Evolutionary conservation across 2,888 invertebrate species (phyloP), one percentile per base, ranked within the genome.

Genomic region (Sarcophaga caerulescens): DNA sequence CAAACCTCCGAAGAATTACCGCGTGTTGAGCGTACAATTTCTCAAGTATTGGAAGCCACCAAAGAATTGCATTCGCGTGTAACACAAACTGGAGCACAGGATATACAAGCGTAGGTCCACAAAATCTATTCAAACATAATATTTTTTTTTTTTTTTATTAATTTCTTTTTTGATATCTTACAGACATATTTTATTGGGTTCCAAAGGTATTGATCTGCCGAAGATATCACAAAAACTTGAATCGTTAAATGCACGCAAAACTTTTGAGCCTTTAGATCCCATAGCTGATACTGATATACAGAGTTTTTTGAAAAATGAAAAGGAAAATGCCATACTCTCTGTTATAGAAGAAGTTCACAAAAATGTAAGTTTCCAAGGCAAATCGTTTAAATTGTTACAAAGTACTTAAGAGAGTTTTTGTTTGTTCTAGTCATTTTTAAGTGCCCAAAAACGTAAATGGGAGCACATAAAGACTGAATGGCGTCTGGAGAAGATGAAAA

Each of bases 141-240:
- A 23, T 60, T n/a, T 69, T 62, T n/a, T n/a, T n/a, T n/a, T n/a
- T 60, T n/a, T 69, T 83, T 57, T 23, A 17, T 60, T 23, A 6
- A 59, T n/a, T 45, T 19, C 0, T 60, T 45, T 4, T 14, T 52
- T 78, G 10, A 2, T 14, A 2, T 5, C 44, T 90, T 93, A 14
- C 92, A 98, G 98, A 0, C 97, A 98, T 89, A 95, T 98, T 63
- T 93, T 99, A 79, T 94, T 99, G 89, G 98, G 98, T 0, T 97
- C 98, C 0, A 96, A 97, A 93, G 99, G 99, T 5, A 96, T 98
- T 89, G 99, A 99, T 94, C 94, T 99, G 71, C 97, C 98, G n/a
- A 97, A 97, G 93, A 96, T 99, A 88, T 96, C 97, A 5, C 97
- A 98, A 90, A 98, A 98, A 90, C 94, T 99, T 45, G 98, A 98